Conservation (phyloP, 2,888 invertebrate genomes). For the Lamellibrachia columna region DNA sequence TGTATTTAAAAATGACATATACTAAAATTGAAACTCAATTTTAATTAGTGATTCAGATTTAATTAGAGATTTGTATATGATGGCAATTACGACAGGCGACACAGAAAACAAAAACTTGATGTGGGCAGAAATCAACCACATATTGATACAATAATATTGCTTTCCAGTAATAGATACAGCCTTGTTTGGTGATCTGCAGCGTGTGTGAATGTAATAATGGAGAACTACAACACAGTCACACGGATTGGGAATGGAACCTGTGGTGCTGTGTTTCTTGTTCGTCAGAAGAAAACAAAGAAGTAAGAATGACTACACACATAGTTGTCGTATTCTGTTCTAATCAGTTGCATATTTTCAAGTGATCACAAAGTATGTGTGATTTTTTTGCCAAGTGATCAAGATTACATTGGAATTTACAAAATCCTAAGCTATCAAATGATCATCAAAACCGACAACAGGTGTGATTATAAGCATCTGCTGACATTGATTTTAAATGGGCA, state of each 20-base stretch:
- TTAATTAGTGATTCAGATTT: no score
- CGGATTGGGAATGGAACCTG: conserved; percentile 57
- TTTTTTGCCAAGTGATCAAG: background rate
- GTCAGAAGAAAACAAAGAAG: conserved; percentile 51
- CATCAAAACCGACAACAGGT: background rate
- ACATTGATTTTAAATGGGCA: background rate
- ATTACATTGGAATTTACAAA: background rate
- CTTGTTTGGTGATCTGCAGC: background rate
- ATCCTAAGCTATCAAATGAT: background rate
- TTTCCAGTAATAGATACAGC: background rate
- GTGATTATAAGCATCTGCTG: background rate
- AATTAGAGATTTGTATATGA: no score
- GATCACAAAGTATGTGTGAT: background rate
- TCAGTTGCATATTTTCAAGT: background rate
- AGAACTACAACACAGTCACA: conserved; percentile 42
- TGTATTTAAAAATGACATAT: no score
- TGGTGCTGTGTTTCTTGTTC: conserved; percentile 58
- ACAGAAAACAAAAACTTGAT: background rate
- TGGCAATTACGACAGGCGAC: background rate
- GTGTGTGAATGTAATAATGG: conserved; percentile 21
- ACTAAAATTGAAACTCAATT: no score
- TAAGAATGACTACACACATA: background rate
- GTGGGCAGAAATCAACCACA: background rate
- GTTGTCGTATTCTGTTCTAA: background rate
- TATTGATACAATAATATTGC: background rate